These are phyloP conservation scores for Diarsia rubi DNA, from an alignment of 2,888 invertebrate genomes.

Conservation along the genomic window DNA sequence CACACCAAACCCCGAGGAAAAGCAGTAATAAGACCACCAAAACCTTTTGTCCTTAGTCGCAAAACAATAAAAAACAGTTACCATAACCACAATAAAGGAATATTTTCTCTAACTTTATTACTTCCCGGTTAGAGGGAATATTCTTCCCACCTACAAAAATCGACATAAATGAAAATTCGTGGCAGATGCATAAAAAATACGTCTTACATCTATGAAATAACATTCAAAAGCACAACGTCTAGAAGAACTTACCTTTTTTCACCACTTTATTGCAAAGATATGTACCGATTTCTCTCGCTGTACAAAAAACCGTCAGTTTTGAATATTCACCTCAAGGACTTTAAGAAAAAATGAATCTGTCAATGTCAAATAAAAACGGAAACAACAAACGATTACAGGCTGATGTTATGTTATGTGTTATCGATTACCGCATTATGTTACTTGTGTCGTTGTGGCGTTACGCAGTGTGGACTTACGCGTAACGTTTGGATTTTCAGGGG, in stretches of 20 bases:
- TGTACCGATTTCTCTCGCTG: conserved; percentile 32
- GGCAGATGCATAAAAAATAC: conserved; percentile 28
- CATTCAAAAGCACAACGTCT: conserved; percentile 32
- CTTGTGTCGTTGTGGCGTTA: no score
- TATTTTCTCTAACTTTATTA: conserved; percentile 18
- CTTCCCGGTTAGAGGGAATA: conserved; percentile 27
- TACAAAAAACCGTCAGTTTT: conserved; percentile 25
- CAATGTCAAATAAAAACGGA: no score
- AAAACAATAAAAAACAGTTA: conserved; percentile 23
- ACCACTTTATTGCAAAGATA: conserved; percentile 33
- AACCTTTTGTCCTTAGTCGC: conserved; percentile 18
- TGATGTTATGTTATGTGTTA: no score
- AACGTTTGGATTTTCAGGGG: no score
- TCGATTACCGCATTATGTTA: no score
- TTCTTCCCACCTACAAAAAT: conserved; percentile 30
- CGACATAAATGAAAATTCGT: conserved; percentile 21
- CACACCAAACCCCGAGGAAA: conserved; percentile 17
- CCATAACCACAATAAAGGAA: conserved; percentile 16
- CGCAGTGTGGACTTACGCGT: no score
- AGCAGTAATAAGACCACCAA: conserved; percentile 17
- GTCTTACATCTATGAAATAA: conserved; percentile 28
- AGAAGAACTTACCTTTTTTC: conserved; percentile 33
- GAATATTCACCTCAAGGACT: conserved; percentile 14
- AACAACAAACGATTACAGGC: no score
- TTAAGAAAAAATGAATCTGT: no score